These are phyloP conservation scores for Ceyx cyanopectus DNA, from an alignment of 2,113 vertebrate genomes.

Conservation along the genomic window DNA sequence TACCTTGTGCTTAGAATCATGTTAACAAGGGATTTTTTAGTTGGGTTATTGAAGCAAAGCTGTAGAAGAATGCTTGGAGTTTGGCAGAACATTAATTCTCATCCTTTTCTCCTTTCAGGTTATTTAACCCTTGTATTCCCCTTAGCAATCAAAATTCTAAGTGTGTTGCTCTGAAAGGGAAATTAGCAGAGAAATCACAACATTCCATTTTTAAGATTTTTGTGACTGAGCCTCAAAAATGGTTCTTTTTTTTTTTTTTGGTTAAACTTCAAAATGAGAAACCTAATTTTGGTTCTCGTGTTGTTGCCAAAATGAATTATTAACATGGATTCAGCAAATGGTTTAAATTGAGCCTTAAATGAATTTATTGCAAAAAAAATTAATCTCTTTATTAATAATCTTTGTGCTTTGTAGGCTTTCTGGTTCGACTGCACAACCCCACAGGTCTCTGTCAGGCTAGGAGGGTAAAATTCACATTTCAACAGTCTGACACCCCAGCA, in stretches of 20 bases:
- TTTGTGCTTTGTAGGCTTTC: not conserved
- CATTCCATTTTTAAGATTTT: not conserved
- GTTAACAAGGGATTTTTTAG: slow-evolving; percentile 60
- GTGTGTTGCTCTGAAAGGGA: not conserved
- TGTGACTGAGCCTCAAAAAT: not conserved
- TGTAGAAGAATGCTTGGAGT: not conserved
- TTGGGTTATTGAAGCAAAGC: slow-evolving; percentile 44
- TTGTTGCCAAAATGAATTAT: not conserved
- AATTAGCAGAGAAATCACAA: not conserved
- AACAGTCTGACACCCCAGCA: not conserved
- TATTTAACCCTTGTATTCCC: not conserved
- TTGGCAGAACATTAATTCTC: not conserved
- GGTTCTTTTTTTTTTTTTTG: not conserved
- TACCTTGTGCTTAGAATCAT: slow-evolving; percentile 18
- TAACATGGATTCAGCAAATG: not conserved
- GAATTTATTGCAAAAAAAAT: not conserved
- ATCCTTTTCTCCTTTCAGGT: slow-evolving; percentile 4
- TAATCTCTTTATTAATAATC: not conserved
- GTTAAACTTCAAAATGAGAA: not conserved
- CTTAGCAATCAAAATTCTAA: not conserved
- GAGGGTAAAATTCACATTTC: not conserved
- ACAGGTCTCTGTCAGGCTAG: not conserved
- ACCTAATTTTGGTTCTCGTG: not conserved
- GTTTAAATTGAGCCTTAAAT: not conserved
- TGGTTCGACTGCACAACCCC: fast-evolving